Conservation (phyloP, 2,797 vertebrate species). For the Cryptoblepharus egeriae region DNA sequence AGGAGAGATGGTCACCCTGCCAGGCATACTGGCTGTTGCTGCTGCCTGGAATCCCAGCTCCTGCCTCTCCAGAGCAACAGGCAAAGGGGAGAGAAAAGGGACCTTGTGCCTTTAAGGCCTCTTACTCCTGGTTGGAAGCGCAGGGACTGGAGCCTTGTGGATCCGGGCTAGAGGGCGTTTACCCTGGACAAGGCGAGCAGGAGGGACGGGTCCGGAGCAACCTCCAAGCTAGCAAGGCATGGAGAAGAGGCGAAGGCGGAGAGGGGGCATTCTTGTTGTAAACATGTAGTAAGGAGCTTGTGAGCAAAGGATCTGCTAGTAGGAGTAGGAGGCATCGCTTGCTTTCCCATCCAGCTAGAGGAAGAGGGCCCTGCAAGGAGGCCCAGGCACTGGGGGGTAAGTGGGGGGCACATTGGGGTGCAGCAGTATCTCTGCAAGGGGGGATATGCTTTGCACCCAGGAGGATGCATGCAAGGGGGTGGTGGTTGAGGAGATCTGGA, state of each 20-base stretch:
- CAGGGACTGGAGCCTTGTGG: slow-evolving; percentile 66
- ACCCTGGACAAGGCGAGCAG: slow-evolving; percentile 63
- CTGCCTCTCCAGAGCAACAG: background rate
- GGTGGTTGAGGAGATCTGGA: too few species aligned
- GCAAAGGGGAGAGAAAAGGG: slow-evolving; percentile 54
- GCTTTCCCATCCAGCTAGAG: slow-evolving; percentile 17
- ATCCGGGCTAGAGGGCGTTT: slow-evolving; percentile 79
- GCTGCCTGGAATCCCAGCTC: background rate
- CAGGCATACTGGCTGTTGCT: background rate
- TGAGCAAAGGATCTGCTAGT: background rate
- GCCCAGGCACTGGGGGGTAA: slow-evolving; percentile 14
- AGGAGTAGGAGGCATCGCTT: too few species aligned
- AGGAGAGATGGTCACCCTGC: too few species aligned
- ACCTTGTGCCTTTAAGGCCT: slow-evolving; percentile 75
- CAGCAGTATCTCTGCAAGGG: background rate
- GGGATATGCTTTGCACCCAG: background rate
- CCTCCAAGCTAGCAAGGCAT: slow-evolving; percentile 41
- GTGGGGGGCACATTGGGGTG: background rate
- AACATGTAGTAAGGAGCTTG: background rate
- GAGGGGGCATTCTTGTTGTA: background rate
- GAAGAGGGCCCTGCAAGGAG: slow-evolving; percentile 1
- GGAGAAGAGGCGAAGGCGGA: slow-evolving; percentile 12
- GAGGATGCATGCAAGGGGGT: background rate
- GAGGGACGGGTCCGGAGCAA: slow-evolving; percentile 49
- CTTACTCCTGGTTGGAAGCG: slow-evolving; percentile 43